Percentiles rank a stretch among this genome's conserved stretches.
phyloP scores from a whole-genome alignment of 1,140 invertebrate species.

The Aphaenogaster floridana region DNA sequence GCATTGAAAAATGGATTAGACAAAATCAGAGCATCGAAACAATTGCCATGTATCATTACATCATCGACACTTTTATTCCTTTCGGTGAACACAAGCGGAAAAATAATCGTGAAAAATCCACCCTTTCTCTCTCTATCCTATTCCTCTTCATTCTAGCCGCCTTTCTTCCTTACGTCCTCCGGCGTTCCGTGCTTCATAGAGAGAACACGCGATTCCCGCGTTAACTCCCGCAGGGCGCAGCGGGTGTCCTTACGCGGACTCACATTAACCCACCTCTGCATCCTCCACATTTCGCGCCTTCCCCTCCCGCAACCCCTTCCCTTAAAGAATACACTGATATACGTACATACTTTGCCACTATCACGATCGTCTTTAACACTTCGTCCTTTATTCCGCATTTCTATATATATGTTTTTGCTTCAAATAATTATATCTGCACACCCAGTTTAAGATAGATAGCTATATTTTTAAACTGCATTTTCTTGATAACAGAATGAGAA shows the following conservation, averaged over 20 bases:
- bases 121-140: slow-evolving; percentile 32
- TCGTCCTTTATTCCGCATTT: slow-evolving; percentile 25
- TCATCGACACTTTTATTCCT: slow-evolving; percentile 13
- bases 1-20: not conserved
- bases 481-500: not conserved
- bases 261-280: slow-evolving; percentile 80
- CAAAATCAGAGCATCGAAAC: not conserved
- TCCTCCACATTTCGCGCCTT: slow-evolving; percentile 53
- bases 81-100: slow-evolving; percentile 1
- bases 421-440: slow-evolving; percentile 2
- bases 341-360: slow-evolving; percentile 64
- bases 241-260: slow-evolving; percentile 83
- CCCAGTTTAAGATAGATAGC: too few relatives aligned
- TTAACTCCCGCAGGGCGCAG: slow-evolving; percentile 84
- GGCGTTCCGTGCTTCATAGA: slow-evolving; percentile 76
- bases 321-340: slow-evolving; percentile 70
- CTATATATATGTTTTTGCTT: not conserved
- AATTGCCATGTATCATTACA: slow-evolving; percentile 1
- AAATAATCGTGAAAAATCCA: slow-evolving; percentile 65
- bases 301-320: slow-evolving; percentile 26
- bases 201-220: slow-evolving; percentile 85
- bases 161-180: slow-evolving; percentile 59
- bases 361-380: slow-evolving; percentile 52
- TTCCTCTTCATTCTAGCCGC: slow-evolving; percentile 16
- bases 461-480: not conserved